Conservation (phyloP, 2,888 invertebrate genomes). For the Aethes cnicana region DNA sequence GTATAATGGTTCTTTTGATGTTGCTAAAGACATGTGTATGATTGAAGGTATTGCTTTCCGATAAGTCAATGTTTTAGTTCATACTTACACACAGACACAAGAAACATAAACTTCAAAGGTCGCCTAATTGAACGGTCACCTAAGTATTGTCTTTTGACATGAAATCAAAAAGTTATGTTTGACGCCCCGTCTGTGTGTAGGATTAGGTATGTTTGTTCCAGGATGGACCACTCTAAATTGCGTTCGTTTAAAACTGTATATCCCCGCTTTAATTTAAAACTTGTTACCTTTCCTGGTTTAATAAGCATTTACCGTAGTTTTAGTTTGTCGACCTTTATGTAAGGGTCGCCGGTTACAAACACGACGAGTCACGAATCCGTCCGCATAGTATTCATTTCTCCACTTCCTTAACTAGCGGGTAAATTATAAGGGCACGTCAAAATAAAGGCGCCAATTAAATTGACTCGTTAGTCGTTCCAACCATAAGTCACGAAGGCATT, state of each 20-base stretch:
- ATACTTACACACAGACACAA: too few species aligned
- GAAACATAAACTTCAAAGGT: too few species aligned
- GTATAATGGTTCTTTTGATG: too few species aligned
- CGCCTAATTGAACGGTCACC: too few species aligned
- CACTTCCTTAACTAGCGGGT: conserved; percentile 56
- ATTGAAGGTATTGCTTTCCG: too few species aligned
- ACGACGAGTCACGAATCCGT: conserved; percentile 37
- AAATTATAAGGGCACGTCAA: conserved; percentile 55
- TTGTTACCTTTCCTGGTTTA: conserved; percentile 22
- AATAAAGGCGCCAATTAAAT: conserved; percentile 61
- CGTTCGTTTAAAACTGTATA: conserved; percentile 16
- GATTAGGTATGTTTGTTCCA: not conserved
- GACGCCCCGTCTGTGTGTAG: too few species aligned
- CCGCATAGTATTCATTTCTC: conserved; percentile 47
- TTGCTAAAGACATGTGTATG: too few species aligned
- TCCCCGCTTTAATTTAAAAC: conserved; percentile 28
- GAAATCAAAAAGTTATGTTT: too few species aligned
- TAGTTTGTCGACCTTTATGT: conserved; percentile 29
- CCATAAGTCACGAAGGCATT: conserved; percentile 52
- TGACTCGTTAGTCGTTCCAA: conserved; percentile 40
- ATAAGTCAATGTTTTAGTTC: too few species aligned
- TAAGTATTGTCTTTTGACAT: too few species aligned
- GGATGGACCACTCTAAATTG: conserved; percentile 7
- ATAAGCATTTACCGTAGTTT: conserved; percentile 30
- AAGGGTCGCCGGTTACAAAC: conserved; percentile 24